Evolutionary conservation across 2,888 invertebrate species (phyloP), one percentile per base, ranked within the genome.

Genomic region (Dryadula phaetusa): DNA sequence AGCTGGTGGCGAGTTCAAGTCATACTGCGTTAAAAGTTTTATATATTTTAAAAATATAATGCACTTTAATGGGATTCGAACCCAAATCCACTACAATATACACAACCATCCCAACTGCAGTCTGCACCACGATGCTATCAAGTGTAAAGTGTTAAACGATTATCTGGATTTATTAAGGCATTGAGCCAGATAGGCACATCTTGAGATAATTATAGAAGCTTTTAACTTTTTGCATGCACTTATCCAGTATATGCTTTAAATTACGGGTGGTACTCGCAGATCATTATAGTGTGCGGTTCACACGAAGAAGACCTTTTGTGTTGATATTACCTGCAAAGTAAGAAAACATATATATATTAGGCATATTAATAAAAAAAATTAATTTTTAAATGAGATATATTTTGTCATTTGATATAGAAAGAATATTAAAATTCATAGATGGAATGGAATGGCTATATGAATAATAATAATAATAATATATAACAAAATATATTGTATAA

Each of bases 211-310:
- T 65, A 58, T 65, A 58, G 58, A 56, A 65, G 58, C 64, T 65
- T 65, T 65, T 65, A 65, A 58, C 64, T 65, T 65, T 65, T 65
- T 65, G 54, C 53, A 20, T 46, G 47, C 46, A 47, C 64, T 58
- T 64, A 47, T 37, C 18, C 34, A 12, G 46, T 49, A 20, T 22
- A 34, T 34, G 32, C 16, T 37, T 58, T 60, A 60, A 60, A 32
- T 42, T 65, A 42, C 60, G 64, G 28, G 49, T 49, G 37, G 64
- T 28, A 47, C 20, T 60, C 44, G 58, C 44, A 46, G 32, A 46
- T 60, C 60, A 60, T 65, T 49, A 40, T 60, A 60, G 42, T 18
- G 40, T 10, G n/a, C 20, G 12, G n/a, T 52, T 7, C 28, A 52
- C 60, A 60, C 58, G 28, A 49, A 42, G 25, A 8, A 40, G 12